Conservation (phyloP, 2,113 vertebrate genomes). For the Saccopteryx bilineata region DNA sequence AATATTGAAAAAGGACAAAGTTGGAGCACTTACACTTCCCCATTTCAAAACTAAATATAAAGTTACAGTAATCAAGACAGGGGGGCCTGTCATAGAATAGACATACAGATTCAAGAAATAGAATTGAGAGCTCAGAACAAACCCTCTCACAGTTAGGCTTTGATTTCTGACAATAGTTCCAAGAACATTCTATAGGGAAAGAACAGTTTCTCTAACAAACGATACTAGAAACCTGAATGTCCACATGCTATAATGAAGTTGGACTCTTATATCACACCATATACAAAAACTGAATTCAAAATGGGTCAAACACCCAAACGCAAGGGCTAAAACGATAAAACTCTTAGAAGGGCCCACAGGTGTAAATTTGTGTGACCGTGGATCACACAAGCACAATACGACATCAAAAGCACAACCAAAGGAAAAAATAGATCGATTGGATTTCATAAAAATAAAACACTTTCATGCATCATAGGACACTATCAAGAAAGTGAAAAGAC, state of each 20-base stretch:
- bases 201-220: not conserved
- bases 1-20: constrained; percentile 3
- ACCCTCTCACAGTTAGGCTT: not conserved
- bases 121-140: not conserved
- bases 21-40: not conserved
- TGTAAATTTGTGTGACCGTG: not conserved
- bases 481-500: constrained; percentile 46
- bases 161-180: constrained; percentile 21
- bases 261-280: not conserved
- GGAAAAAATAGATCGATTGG: not conserved
- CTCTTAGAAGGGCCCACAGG: not conserved
- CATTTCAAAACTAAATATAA: not conserved
- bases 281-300: constrained; percentile 50
- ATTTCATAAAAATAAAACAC: constrained; percentile 20
- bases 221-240: not conserved
- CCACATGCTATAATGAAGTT: constrained; percentile 12
- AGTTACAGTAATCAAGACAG: constrained; percentile 14
- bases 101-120: not conserved
- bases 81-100: not conserved
- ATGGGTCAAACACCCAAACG: not conserved
- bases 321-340: constrained; percentile 5
- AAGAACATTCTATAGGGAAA: not conserved
- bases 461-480: not conserved
- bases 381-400: constrained; percentile 1
- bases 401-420: not conserved